Evolutionary conservation across 2,888 invertebrate species (phyloP).

Genomic region (Copidosoma aretas): DNA sequence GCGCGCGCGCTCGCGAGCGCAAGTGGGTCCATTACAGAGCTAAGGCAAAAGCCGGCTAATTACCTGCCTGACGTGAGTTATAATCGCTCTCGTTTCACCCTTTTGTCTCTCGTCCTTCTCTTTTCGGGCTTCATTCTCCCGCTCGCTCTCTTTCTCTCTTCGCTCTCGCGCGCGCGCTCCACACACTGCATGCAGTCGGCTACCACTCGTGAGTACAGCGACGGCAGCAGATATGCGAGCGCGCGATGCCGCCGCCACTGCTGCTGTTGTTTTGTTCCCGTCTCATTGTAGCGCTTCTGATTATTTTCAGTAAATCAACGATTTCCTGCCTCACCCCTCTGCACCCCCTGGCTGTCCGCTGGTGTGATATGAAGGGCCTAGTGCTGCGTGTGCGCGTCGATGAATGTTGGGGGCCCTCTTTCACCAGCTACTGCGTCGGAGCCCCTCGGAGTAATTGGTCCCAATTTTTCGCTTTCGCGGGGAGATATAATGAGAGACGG

Average conservation of each 20-base stretch:
- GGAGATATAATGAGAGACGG: background rate
- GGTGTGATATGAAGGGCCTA: background rate
- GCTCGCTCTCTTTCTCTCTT: conserved; percentile 9
- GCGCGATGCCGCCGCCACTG: background rate
- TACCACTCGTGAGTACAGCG: background rate
- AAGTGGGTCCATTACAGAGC: conserved; percentile 58
- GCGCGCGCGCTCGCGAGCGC: conserved; percentile 8
- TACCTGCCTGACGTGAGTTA: conserved; percentile 64
- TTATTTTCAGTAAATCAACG: conserved; percentile 39
- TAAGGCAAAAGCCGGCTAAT: conserved; percentile 61
- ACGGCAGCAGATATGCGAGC: background rate
- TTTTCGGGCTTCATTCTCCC: conserved; percentile 4
- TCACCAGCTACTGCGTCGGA: background rate
- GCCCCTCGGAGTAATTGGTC: background rate
- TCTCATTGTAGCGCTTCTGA: conserved; percentile 37
- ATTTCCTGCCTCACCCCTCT: conserved; percentile 27
- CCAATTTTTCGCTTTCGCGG: conserved; percentile 8
- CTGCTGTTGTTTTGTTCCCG: conserved; percentile 29
- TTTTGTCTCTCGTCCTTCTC: conserved; percentile 21
- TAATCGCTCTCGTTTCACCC: conserved; percentile 47
- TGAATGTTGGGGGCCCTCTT: too few species aligned
- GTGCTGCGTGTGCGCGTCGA: background rate
- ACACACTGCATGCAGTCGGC: too few species aligned
- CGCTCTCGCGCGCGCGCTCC: background rate
- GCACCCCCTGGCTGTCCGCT: background rate